Percentiles rank a stretch among this genome's conserved stretches.
Conservation (phyloP, 2,888 invertebrate genomes). For the Metopia argyrocephala region DNA sequence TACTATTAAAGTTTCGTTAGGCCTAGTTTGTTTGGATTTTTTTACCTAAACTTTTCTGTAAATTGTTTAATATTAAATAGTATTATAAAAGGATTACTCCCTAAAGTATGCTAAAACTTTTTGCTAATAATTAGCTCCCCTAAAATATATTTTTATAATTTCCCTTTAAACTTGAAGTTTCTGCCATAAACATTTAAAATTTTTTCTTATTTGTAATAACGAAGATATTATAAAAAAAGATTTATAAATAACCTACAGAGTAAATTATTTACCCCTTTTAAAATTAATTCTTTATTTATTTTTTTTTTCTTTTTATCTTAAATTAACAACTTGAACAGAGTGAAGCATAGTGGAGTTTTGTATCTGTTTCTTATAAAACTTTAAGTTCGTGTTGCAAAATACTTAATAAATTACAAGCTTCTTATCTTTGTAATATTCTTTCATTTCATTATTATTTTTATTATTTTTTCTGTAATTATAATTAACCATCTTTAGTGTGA, state of each 20-base stretch:
- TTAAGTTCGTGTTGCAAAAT: neutral
- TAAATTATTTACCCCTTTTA: neutral
- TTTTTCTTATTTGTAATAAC: too few species aligned
- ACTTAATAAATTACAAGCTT: conserved; percentile 34
- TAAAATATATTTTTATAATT: neutral
- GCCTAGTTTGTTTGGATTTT: too few species aligned
- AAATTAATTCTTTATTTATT: neutral
- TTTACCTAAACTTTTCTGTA: too few species aligned
- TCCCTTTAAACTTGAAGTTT: neutral
- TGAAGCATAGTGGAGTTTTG: neutral
- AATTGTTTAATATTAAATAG: too few species aligned
- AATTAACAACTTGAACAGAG: neutral
- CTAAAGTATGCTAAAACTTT: neutral
- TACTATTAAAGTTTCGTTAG: too few species aligned
- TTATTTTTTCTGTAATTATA: conserved; percentile 7
- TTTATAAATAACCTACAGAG: too few species aligned
- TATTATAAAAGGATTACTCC: too few species aligned
- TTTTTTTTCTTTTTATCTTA: neutral
- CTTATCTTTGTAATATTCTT: conserved; percentile 7
- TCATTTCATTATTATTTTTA: neutral
- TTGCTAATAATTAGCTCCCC: neutral
- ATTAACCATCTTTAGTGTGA: neutral
- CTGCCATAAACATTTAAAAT: too few species aligned
- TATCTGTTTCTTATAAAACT: too few species aligned
- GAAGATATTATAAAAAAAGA: too few species aligned